Evolutionary conservation across 2,797 vertebrate species (phyloP).

Genomic region (Eulemur mongoz): DNA sequence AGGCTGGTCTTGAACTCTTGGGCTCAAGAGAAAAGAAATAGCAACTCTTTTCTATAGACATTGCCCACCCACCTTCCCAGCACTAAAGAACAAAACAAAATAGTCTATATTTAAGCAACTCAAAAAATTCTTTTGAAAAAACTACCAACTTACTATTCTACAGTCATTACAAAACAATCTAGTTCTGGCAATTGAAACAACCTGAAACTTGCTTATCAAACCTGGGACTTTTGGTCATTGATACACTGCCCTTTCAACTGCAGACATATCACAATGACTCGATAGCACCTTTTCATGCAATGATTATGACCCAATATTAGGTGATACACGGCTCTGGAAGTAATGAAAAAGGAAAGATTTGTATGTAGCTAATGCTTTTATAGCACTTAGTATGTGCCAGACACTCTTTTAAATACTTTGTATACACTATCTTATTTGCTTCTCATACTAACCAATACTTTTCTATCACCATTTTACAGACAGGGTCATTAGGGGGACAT

Average conservation of each 20-base stretch:
- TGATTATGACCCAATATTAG: neutral
- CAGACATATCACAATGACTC: neutral
- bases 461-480: neutral
- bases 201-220: slow-evolving; percentile 27
- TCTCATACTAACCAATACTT: neutral
- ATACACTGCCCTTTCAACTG: neutral
- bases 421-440: neutral
- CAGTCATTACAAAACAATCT: neutral
- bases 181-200: neutral
- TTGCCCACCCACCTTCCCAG: neutral
- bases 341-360: neutral
- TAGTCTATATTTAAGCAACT: neutral
- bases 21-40: neutral
- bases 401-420: neutral
- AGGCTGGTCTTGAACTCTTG: too few relatives aligned
- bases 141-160: neutral
- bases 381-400: neutral
- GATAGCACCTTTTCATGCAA: neutral
- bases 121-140: neutral
- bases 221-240: neutral
- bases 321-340: neutral
- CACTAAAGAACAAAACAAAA: neutral
- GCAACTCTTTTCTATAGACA: neutral
- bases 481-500: neutral
- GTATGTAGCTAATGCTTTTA: neutral